Evolutionary conservation across 2,888 invertebrate genomes (phyloP).

Genomic region (Maniola hyperantus): DNA sequence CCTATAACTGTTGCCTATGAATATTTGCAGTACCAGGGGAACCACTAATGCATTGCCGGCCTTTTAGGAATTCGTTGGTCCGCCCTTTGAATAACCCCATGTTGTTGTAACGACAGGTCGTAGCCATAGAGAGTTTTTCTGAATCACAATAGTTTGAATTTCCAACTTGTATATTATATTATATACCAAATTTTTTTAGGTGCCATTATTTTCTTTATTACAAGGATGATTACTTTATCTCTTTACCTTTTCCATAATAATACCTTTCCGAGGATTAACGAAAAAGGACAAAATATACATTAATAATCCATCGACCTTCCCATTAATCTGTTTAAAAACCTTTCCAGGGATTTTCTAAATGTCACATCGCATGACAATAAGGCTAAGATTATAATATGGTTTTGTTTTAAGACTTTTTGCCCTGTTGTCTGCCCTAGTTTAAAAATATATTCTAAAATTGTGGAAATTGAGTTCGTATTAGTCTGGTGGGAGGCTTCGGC

Average conservation of each 20-base stretch:
- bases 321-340: conserved; percentile 9
- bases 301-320: conserved; percentile 2
- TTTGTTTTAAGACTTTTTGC: not conserved
- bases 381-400: not conserved
- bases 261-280: not conserved
- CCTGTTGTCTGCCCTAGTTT: not conserved
- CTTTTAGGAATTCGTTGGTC: too few relatives aligned
- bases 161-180: too few relatives aligned
- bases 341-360: not conserved
- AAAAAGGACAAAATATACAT: conserved; percentile 16
- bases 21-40: too few relatives aligned
- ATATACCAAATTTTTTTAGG: not conserved
- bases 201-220: not conserved
- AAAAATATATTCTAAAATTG: too few relatives aligned
- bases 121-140: too few relatives aligned
- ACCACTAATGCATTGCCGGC: too few relatives aligned
- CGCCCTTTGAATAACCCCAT: too few relatives aligned
- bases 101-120: too few relatives aligned
- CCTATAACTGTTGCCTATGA: too few relatives aligned
- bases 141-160: too few relatives aligned
- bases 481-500: too few relatives aligned
- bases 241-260: not conserved
- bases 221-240: not conserved
- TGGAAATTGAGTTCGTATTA: too few relatives aligned
- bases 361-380: not conserved